Evolutionary conservation across 2,113 vertebrate genomes (phyloP).

Genomic region (Perccottus glenii): DNA sequence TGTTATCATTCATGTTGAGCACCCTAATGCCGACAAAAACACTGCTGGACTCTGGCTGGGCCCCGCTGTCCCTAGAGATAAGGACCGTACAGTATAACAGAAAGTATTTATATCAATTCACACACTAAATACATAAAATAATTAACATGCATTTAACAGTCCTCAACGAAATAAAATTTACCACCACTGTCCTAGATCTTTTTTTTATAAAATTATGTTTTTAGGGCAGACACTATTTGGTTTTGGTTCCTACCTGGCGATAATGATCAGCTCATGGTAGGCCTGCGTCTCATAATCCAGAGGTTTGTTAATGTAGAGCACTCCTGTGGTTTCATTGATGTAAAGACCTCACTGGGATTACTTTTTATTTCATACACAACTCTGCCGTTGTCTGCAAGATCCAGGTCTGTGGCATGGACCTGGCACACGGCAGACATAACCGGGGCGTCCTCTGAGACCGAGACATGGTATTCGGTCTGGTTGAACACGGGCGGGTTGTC

Average conservation of each 20-base stretch:
- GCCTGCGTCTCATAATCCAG: constrained; percentile 86
- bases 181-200: too few species aligned
- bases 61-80: constrained; percentile 79
- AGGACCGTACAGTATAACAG: too few species aligned
- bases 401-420: constrained; percentile 85
- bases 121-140: too few species aligned
- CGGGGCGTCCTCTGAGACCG: constrained; percentile 81
- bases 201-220: too few species aligned
- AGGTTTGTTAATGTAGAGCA: constrained; percentile 80
- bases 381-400: constrained; percentile 83
- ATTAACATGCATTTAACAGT: too few species aligned
- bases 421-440: constrained; percentile 79
- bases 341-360: constrained; percentile 76
- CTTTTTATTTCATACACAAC: constrained; percentile 84
- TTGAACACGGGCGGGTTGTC: constrained; percentile 89
- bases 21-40: constrained; percentile 83
- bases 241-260: constrained; percentile 57
- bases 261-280: constrained; percentile 85
- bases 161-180: too few species aligned
- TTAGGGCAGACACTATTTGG: too few species aligned
- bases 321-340: constrained; percentile 83
- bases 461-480: constrained; percentile 81
- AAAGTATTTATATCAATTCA: too few species aligned
- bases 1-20: constrained; percentile 91
- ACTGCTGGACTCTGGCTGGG: constrained; percentile 84